Percentiles rank a stretch among this genome's conserved stretches.
These are phyloP conservation scores for Reinhardtius hippoglossoides DNA, from an alignment of 2,113 vertebrate species.

Conservation along the genomic window DNA sequence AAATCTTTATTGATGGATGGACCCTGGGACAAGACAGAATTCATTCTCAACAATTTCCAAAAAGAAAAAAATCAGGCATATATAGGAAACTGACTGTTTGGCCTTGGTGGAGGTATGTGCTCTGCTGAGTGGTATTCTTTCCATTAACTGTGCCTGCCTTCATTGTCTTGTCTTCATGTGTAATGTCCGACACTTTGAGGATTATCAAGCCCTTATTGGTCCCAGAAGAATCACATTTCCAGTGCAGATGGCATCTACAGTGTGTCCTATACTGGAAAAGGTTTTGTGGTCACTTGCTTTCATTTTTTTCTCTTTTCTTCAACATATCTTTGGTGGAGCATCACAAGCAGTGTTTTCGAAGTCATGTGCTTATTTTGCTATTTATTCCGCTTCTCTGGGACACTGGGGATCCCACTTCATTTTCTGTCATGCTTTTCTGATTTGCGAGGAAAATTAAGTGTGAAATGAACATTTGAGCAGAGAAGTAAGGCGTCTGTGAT, in stretches of 20 bases:
- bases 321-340: not conserved
- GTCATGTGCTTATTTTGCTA: not conserved
- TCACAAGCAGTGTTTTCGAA: not conserved
- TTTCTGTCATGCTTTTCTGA: conserved; percentile 18
- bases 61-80: too few relatives aligned
- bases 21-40: too few relatives aligned
- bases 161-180: too few relatives aligned
- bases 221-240: too few relatives aligned
- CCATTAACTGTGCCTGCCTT: too few relatives aligned
- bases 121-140: too few relatives aligned
- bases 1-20: too few relatives aligned
- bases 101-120: too few relatives aligned
- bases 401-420: conserved; percentile 3
- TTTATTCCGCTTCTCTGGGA: not conserved
- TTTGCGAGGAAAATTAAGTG: conserved; percentile 40
- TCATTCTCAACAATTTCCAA: too few relatives aligned
- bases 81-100: too few relatives aligned
- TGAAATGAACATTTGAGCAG: conserved; percentile 43
- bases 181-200: too few relatives aligned
- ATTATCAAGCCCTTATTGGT: too few relatives aligned
- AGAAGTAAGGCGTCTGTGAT: conserved; percentile 22
- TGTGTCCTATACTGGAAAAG: not conserved
- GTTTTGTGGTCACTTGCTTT: not conserved
- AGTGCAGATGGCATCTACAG: not conserved
- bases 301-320: not conserved